Evolutionary conservation across 2,888 invertebrate genomes (phyloP).

Genomic region (Oxystoma pomonae): DNA sequence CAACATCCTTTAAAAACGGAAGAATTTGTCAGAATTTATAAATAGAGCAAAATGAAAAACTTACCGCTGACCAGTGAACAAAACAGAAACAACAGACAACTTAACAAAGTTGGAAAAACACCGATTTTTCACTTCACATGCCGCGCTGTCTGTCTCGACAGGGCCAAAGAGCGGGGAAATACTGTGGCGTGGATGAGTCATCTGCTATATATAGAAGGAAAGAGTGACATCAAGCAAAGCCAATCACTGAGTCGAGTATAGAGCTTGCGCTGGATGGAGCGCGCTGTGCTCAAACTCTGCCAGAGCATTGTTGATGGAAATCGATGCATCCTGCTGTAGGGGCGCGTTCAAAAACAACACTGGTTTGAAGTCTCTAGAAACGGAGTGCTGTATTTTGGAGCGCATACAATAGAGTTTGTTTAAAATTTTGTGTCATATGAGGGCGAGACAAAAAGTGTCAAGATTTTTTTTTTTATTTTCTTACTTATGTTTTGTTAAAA

Average conservation of each 20-base stretch:
- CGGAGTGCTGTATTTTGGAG: no score
- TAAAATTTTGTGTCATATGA: no score
- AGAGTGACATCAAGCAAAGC: constrained; percentile 32
- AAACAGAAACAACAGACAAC: background rate
- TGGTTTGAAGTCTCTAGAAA: no score
- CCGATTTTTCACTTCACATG: constrained; percentile 6
- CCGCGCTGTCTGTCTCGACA: constrained; percentile 20
- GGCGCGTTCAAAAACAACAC: background rate
- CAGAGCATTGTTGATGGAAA: background rate
- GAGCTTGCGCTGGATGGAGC: constrained; percentile 36
- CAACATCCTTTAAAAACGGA: no score
- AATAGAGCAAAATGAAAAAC: no score
- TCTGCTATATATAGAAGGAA: constrained; percentile 45
- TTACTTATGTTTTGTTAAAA: no score
- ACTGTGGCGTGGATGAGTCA: constrained; percentile 46
- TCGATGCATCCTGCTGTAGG: background rate
- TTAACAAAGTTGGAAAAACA: background rate
- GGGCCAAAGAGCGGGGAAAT: constrained; percentile 35
- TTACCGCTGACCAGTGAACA: background rate
- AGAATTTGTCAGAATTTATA: no score
- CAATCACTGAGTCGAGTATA: constrained; percentile 6
- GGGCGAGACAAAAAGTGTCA: no score
- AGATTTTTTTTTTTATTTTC: no score
- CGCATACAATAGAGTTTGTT: no score
- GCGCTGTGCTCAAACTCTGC: background rate